phyloP scores from a whole-genome alignment of 2,113 vertebrate genomes.

The Bothrops jararaca region DNA sequence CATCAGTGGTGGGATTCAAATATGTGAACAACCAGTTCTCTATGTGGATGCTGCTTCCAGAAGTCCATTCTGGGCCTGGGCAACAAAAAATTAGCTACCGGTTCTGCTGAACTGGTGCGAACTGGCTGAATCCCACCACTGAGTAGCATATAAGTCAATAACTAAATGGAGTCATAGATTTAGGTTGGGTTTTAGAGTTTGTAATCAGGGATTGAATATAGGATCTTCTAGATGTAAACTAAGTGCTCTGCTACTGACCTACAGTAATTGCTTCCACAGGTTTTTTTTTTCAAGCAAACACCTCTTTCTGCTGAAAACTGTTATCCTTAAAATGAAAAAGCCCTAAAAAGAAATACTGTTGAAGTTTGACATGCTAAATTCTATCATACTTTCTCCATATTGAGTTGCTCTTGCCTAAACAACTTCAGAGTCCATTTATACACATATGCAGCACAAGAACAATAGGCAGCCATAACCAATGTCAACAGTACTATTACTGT shows the following conservation, averaged over 20 bases:
- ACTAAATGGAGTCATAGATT: not conserved
- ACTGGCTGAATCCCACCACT: too few species aligned
- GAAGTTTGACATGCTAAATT: not conserved
- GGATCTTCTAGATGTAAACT: not conserved
- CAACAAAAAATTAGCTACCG: too few species aligned
- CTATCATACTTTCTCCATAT: not conserved
- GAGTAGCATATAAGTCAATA: not conserved
- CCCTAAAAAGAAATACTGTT: not conserved
- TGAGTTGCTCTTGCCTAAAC: not conserved
- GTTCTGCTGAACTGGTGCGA: too few species aligned
- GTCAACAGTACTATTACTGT: not conserved
- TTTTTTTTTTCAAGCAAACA: not conserved
- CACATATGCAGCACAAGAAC: not conserved
- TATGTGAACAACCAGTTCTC: too few species aligned
- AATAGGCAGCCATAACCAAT: not conserved
- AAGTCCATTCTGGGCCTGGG: too few species aligned
- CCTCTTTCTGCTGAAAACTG: not conserved
- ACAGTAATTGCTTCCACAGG: not conserved
- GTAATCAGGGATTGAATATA: not conserved
- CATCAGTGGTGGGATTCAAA: too few species aligned
- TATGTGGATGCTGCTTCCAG: too few species aligned
- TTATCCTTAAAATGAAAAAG: not conserved
- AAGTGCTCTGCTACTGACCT: not conserved
- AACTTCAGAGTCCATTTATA: not conserved
- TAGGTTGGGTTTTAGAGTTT: not conserved